Evolutionary conservation across 1,140 invertebrate species (phyloP), one percentile per base, ranked within the genome.

Genomic region (Pentalonia nigronervosa): DNA sequence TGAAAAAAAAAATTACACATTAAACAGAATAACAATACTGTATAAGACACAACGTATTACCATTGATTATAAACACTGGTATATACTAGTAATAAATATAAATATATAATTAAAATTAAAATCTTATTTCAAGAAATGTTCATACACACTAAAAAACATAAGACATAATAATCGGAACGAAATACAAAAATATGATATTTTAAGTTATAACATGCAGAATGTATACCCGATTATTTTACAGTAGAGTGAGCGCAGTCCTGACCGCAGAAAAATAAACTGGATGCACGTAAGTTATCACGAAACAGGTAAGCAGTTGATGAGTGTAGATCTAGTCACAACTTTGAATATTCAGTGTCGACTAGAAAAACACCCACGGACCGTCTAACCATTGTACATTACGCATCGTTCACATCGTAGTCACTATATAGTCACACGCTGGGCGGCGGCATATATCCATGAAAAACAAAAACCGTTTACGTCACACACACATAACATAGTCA

Each of bases 261-360:
- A 84, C 86, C 6, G 25, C 17, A 88, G 17, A 88, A 50, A 84
- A 84, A 84, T 41, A 84, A 84, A 45, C 41, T 21, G 23, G 34
- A 41, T 84, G 34, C n/a, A 83, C 34, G 76, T 30, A 87, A 87
- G 87, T 88, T 36, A n/a, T 34, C 48, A 88, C 7, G 8, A 67
- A 67, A 91, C 41, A 50, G 91, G 91, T 53, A 84, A 84, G 76
- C 91, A 53, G 91, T 92, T 92, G 76, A 92, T 92, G 91, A 92
- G 91, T 92, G 91, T 92, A 92, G 76, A 92, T 92, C 91, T 92
- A 92, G 91, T 92, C 91, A 92, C 91, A 92, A 9, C 76, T 92
- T 92, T 21, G 23, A 67, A 91, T 23, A 36, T 34, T 50, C 47
- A 92, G 76, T 92, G 91, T 41, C 50, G 30, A 84, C 34, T 84